Conservation (phyloP, 2,113 vertebrate species). For the Sitta europaea region DNA sequence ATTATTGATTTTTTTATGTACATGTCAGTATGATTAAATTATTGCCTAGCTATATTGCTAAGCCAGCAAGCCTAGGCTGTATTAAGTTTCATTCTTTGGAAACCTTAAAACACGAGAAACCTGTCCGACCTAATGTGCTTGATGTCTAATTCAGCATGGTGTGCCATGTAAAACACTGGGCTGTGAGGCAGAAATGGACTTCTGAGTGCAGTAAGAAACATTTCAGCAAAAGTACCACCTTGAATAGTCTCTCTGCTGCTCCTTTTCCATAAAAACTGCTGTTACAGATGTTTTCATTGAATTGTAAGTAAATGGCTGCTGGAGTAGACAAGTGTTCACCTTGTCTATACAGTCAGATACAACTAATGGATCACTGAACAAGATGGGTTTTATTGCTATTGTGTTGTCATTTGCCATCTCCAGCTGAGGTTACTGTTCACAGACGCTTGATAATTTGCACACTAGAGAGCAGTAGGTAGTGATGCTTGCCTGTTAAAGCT, state of each 20-base stretch:
- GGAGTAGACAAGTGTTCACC: background rate
- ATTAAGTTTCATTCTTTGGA: background rate
- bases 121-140: background rate
- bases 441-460: background rate
- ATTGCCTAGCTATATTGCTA: background rate
- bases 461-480: background rate
- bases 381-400: background rate
- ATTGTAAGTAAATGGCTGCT: background rate
- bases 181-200: background rate
- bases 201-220: background rate
- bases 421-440: background rate
- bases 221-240: background rate
- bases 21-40: background rate
- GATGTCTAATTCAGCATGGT: background rate
- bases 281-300: background rate
- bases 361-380: conserved; percentile 1
- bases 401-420: background rate
- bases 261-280: background rate
- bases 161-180: background rate
- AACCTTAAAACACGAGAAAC: background rate
- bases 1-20: background rate
- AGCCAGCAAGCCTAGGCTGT: background rate
- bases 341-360: background rate
- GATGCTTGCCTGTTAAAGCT: background rate
- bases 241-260: background rate